Evolutionary conservation across 2,888 invertebrate species (phyloP).

Genomic region (Apotomis capreana): DNA sequence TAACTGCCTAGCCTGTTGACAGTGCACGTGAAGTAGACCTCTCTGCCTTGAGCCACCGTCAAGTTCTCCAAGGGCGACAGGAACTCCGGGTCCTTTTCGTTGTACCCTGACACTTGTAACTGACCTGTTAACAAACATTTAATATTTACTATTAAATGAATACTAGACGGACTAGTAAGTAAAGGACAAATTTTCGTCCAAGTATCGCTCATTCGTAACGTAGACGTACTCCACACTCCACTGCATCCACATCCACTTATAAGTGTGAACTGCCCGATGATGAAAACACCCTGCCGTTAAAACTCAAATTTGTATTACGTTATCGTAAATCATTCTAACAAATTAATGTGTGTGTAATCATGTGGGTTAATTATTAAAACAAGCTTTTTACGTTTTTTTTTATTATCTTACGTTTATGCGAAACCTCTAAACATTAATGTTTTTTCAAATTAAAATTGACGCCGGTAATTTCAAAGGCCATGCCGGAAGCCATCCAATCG

Average conservation of each 20-base stretch:
- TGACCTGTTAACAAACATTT: constrained; percentile 62
- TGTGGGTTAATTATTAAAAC: too few species aligned
- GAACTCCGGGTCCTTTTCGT: constrained; percentile 87
- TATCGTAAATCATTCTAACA: too few species aligned
- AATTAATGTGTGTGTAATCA: too few species aligned
- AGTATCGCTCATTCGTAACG: too few species aligned
- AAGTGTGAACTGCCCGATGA: too few species aligned
- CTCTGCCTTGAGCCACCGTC: constrained; percentile 93
- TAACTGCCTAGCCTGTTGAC: constrained; percentile 93
- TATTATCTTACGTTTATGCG: neutral
- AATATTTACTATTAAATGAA: constrained; percentile 2
- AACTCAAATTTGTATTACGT: too few species aligned
- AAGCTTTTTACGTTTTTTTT: neutral
- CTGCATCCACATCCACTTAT: too few species aligned
- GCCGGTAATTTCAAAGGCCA: constrained; percentile 8
- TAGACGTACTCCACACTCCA: too few species aligned
- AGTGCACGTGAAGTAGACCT: constrained; percentile 94
- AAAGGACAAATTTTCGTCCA: too few species aligned
- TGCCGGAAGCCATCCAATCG: constrained; percentile 11
- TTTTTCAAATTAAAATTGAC: constrained; percentile 19
- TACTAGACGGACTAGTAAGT: too few species aligned
- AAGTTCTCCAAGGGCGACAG: constrained; percentile 92
- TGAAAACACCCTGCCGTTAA: too few species aligned
- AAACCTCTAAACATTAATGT: constrained; percentile 3
- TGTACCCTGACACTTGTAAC: constrained; percentile 75